These are phyloP conservation scores for Tricholauxania praeusta DNA, from an alignment of 2,888 invertebrate species.

Conservation along the genomic window DNA sequence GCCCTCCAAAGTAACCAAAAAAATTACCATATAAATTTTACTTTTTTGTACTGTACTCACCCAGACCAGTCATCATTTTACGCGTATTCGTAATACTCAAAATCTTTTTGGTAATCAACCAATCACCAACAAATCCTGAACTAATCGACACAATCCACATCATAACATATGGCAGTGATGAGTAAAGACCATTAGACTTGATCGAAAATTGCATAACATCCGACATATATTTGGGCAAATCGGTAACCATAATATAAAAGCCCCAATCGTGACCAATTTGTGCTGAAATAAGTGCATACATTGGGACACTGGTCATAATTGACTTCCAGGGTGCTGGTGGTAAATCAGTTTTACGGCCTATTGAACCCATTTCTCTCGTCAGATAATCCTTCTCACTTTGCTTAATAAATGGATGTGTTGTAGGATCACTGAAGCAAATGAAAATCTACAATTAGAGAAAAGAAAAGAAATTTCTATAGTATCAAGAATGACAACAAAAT, in stretches of 20 bases:
- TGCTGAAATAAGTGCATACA: constrained; percentile 82
- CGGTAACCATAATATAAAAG: constrained; percentile 76
- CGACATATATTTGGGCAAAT: constrained; percentile 75
- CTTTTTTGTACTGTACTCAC: constrained; percentile 65
- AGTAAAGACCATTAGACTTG: constrained; percentile 72
- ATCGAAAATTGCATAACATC: constrained; percentile 74
- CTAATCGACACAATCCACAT: constrained; percentile 74
- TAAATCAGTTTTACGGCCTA: constrained; percentile 70
- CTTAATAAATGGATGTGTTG: constrained; percentile 80
- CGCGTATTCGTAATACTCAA: constrained; percentile 68
- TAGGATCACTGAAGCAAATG: constrained; percentile 78
- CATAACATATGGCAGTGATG: constrained; percentile 73
- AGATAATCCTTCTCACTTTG: constrained; percentile 78
- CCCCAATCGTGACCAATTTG: constrained; percentile 79
- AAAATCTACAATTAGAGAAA: constrained; percentile 67
- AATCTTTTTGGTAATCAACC: constrained; percentile 73
- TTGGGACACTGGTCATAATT: constrained; percentile 77
- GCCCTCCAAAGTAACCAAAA: too few species aligned
- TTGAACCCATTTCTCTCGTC: constrained; percentile 73
- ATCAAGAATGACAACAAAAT: neutral
- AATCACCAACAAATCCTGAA: constrained; percentile 78
- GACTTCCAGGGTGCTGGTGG: constrained; percentile 79
- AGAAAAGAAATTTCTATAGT: constrained; percentile 24
- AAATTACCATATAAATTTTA: neutral
- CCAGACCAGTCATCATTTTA: constrained; percentile 75